Percentiles rank a stretch among this genome's conserved stretches.
Conservation (phyloP, 2,113 vertebrate species). For the Ranitomeya variabilis region DNA sequence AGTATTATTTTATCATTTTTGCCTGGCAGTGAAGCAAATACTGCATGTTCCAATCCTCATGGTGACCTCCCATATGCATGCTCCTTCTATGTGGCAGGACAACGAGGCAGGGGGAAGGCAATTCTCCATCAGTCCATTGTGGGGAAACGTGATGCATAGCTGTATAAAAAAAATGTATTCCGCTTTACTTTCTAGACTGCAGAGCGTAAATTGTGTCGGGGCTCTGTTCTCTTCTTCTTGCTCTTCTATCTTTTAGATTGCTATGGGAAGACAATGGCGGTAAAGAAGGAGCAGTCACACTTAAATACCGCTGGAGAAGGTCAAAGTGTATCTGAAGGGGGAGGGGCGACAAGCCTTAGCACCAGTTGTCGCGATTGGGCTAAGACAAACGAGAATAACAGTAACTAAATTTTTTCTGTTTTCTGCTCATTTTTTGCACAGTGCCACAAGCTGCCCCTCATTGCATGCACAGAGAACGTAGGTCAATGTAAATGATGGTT, state of each 20-base stretch:
- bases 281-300: conserved; percentile 58
- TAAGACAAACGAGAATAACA: conserved; percentile 55
- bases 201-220: conserved; percentile 16
- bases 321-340: conserved; percentile 58
- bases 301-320: conserved; percentile 57
- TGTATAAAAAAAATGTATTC: background rate
- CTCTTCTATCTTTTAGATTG: conserved; percentile 57
- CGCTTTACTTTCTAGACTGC: background rate
- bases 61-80: conserved; percentile 41
- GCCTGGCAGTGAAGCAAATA: background rate
- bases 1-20: background rate
- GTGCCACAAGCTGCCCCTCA: background rate
- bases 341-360: conserved; percentile 49
- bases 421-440: conserved; percentile 24
- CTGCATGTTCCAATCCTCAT: conserved; percentile 37
- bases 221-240: conserved; percentile 52
- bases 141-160: background rate
- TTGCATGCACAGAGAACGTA: background rate
- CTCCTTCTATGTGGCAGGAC: conserved; percentile 1
- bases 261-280: conserved; percentile 53
- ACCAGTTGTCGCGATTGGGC: conserved; percentile 51
- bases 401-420: conserved; percentile 56
- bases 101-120: conserved; percentile 55
- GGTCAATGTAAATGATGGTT: background rate
- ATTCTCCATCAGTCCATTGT: background rate